Percentiles rank a stretch among this genome's conserved stretches.
These are phyloP conservation scores for Oreocharis arfaki DNA, from an alignment of 2,113 vertebrate genomes.

Conservation along the genomic window DNA sequence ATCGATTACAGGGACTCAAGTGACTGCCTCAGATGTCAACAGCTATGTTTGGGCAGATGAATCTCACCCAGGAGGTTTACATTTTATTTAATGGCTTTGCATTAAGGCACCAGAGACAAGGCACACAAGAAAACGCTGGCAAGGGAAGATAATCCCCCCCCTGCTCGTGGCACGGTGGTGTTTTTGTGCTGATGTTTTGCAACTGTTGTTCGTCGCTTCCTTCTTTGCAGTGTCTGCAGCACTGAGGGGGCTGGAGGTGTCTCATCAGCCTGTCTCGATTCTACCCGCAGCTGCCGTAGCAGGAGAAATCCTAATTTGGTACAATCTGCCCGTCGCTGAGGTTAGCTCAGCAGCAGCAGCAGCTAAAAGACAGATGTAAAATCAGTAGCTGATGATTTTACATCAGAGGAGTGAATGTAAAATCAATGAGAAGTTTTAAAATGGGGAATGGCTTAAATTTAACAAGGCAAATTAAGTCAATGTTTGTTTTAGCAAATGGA, in stretches of 20 bases:
- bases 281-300: background rate
- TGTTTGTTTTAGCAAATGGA: background rate
- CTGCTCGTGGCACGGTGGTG: background rate
- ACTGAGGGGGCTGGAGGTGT: background rate
- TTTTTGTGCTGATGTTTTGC: background rate
- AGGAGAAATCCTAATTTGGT: background rate
- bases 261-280: background rate
- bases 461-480: constrained; percentile 30
- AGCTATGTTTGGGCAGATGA: constrained; percentile 5
- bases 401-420: constrained; percentile 43
- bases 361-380: constrained; percentile 59
- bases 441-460: constrained; percentile 30
- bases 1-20: background rate
- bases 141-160: background rate
- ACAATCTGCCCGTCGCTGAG: constrained; percentile 6
- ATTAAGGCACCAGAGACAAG: background rate
- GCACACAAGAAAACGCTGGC: background rate
- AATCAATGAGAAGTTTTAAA: constrained; percentile 66
- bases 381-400: constrained; percentile 65
- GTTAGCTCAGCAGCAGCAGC: constrained; percentile 36
- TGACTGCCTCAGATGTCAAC: constrained; percentile 2
- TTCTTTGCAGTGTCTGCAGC: background rate
- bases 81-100: constrained; percentile 17
- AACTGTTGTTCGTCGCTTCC: background rate
- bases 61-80: constrained; percentile 28